Conservation (phyloP, 1,140 invertebrate species). For the Brachionus angularis region DNA sequence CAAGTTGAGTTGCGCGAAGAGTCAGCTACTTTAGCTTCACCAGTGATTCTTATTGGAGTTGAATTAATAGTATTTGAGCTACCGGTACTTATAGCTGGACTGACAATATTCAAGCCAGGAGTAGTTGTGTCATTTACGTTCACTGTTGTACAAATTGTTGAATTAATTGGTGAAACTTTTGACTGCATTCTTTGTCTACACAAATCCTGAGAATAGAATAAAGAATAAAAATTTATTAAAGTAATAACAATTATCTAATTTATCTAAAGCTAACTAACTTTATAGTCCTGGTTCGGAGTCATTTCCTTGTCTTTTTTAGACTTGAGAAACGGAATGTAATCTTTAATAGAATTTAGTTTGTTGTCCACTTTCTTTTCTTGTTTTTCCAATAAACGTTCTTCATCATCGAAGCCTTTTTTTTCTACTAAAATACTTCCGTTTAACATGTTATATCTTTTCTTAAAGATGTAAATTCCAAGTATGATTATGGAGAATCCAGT, state of each 20-base stretch:
- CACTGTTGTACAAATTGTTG: background rate
- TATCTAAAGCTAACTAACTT: background rate
- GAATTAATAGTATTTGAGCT: constrained; percentile 20
- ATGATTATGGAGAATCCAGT: background rate
- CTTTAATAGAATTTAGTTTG: background rate
- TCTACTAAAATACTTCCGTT: background rate
- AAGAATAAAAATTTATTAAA: background rate
- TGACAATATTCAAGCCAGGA: background rate
- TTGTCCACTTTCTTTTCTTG: background rate
- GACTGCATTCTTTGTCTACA: constrained; percentile 27
- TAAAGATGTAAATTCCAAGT: background rate
- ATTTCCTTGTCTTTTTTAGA: background rate
- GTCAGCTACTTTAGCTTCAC: background rate
- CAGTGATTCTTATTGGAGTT: constrained; percentile 20
- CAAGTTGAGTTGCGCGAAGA: background rate
- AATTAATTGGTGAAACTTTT: constrained; percentile 22
- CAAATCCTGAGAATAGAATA: constrained; percentile 30
- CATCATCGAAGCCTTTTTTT: constrained; percentile 12
- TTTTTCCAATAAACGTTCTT: constrained; percentile 8
- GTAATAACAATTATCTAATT: no score
- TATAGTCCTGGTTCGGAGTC: background rate
- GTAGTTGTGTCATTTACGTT: background rate
- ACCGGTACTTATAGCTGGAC: background rate
- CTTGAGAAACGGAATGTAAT: background rate
- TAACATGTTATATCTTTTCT: constrained; percentile 6